Base-by-base conservation (phyloP, 2,113 vertebrate species). In the Puffinus mauretanicus region DNA sequence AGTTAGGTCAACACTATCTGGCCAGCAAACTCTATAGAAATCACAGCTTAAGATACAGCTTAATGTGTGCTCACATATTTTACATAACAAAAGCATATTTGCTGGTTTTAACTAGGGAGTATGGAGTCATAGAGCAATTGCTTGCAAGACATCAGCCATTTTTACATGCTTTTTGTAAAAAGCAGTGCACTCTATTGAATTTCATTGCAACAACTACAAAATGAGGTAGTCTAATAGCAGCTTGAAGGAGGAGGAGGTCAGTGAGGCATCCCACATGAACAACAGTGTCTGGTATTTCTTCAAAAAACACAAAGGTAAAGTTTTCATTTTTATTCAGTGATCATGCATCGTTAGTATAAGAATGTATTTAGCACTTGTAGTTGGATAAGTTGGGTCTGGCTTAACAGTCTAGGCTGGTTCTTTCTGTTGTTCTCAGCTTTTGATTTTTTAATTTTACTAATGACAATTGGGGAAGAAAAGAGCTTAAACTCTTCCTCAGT, bases 391-490 rank as follows among this genome's bases (percentile, higher is more conserved):
- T 42, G 24, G 6, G 5, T 81, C 60, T 81, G 60, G 7, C 30
- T 52, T 73, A 62, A 51, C 38, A 38, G 13, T 54, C 19, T 66
- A 40, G 30, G 24, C 42, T 52, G 30, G 11, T 58, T 69, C 16
- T 91, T 84, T 44, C 36, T 38, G 36, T 21, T 66, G 51, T 65
- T 71, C 17, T 82, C 52, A 64, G 0, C 36, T 90, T 87, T 30
- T 36, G 7, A 9, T 51, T 62, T 79, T 85, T 76, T 46, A 57
- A 26, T 76, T 71, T 13, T 61, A 2, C 13, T 44, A 42, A 27
- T 30, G 44, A 47, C 16, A 54, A 1, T 0, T 46, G 30, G 16
- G 5, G 11, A 2, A 3, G 6, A 72, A 61, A 52, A 9, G 17
- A 70, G 44, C 15, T 73, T 12, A 91, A 90, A 51, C 5, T 83